These are phyloP conservation scores for Ennomos erosarius DNA, from an alignment of 2,888 invertebrate genomes.

Conservation along the genomic window DNA sequence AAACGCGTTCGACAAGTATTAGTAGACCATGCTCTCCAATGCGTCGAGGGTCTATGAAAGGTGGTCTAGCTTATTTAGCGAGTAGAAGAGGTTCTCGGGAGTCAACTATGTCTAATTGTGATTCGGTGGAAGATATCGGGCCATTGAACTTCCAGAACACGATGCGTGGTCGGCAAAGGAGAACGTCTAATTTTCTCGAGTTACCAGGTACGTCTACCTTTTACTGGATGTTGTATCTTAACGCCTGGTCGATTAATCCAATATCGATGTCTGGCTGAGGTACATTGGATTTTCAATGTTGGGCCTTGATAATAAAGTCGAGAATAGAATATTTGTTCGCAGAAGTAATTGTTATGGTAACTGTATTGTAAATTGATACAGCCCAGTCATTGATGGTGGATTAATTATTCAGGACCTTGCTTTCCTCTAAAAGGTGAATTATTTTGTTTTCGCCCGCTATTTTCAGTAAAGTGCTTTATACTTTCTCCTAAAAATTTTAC, in stretches of 20 bases:
- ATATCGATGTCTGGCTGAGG: conserved; percentile 12
- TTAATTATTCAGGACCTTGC: conserved; percentile 30
- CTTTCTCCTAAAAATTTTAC: background rate
- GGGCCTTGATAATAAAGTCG: background rate
- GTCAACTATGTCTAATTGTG: conserved; percentile 89
- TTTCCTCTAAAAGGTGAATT: conserved; percentile 14
- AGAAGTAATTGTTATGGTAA: conserved; percentile 4
- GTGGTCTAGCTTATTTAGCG: conserved; percentile 92
- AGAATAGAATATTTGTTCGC: conserved; percentile 1
- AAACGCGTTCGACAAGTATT: conserved; percentile 86
- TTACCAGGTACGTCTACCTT: conserved; percentile 88
- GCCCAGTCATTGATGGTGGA: conserved; percentile 24
- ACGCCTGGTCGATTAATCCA: conserved; percentile 14
- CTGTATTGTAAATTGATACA: conserved; percentile 23
- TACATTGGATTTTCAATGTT: conserved; percentile 1
- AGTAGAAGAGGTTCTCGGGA: conserved; percentile 93
- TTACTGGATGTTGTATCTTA: background rate
- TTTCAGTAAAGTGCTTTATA: conserved; percentile 4
- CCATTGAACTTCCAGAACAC: conserved; percentile 92
- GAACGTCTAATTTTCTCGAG: conserved; percentile 95
- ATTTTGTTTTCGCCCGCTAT: conserved; percentile 15
- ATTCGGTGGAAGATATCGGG: conserved; percentile 89
- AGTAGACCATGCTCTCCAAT: conserved; percentile 88
- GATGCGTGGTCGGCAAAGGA: conserved; percentile 90
- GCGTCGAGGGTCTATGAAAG: conserved; percentile 88